Base-by-base conservation (phyloP, 64 coral and sea anemone species). In the Trachythela sp. region DNA sequence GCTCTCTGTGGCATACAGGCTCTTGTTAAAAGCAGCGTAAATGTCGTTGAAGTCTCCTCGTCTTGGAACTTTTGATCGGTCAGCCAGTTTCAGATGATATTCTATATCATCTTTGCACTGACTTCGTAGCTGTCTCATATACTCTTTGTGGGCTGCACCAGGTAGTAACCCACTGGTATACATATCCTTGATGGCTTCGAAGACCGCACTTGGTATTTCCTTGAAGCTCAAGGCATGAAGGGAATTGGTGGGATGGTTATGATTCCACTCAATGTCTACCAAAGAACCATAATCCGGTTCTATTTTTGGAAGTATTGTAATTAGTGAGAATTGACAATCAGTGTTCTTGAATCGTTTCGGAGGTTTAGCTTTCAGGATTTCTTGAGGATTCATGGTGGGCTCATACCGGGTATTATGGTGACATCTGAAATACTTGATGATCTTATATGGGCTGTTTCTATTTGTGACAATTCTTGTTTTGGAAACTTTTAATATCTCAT, bases 11-110 rank as follows among this genome's bases (percentile, higher is more conserved):
- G 27, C 75, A 37, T 80, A 80, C 75, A 37, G 4, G 33, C 33
- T 80, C 20, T 80, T 80, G 75, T 80, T 80, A 30, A 80, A 80
- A 22, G 75, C 8, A 80, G 20, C 26, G 34, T 80, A 80, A 39
- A 80, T 80, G 20, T 9, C 1, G 38, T 80, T 80, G 34, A 80
- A 80, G 30, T 80, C 32, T 15, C 0, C 30, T 80, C 75, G 32
- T 80, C 75, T 80, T 80, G 75, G 75, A 80, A 80, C 75, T 80
- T 30, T 80, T 80, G 75, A 80, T 10, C 75, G 75, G 75, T 80
- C 75, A 80, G 75, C 75, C 34, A 80, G 34, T 80, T 80, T 80
- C 75, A 80, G 20, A 22, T 80, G 75, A 22, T 80, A 80, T 30
- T 80, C 75, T 9, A 30, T 9, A 22, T 80, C 75, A 37, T 80